Evolutionary conservation across 2,113 vertebrate genomes (phyloP).

Genomic region (Aldabrachelys gigantea): DNA sequence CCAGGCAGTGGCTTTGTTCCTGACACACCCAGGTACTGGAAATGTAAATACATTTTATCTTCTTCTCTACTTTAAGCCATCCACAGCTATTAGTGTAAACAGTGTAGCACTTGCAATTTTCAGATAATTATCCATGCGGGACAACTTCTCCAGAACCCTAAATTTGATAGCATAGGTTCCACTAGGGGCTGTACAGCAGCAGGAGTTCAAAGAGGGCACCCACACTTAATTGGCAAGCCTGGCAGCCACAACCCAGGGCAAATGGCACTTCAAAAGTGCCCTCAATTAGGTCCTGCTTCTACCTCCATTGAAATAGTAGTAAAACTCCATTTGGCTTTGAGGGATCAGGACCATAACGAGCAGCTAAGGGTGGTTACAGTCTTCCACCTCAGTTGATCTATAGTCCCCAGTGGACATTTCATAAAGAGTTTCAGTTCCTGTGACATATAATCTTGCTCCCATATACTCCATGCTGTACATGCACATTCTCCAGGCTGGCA

Average conservation of each 20-base stretch:
- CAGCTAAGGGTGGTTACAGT: neutral
- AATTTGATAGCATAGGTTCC: neutral
- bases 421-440: neutral
- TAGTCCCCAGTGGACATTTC: neutral
- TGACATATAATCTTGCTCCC: neutral
- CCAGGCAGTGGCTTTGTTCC: neutral
- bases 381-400: neutral
- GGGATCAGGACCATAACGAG: neutral
- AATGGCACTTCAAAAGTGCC: neutral
- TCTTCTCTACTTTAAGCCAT: neutral
- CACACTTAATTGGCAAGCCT: neutral
- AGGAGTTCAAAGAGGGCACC: neutral
- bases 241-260: neutral
- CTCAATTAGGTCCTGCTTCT: neutral
- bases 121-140: neutral
- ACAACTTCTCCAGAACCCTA: neutral
- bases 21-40: neutral
- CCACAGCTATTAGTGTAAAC: neutral
- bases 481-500: neutral
- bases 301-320: neutral
- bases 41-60: neutral
- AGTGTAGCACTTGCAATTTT: neutral
- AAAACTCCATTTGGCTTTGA: neutral
- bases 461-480: neutral
- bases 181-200: neutral